Base-by-base conservation (phyloP, 2,113 vertebrate species). In the Vombatus ursinus region DNA sequence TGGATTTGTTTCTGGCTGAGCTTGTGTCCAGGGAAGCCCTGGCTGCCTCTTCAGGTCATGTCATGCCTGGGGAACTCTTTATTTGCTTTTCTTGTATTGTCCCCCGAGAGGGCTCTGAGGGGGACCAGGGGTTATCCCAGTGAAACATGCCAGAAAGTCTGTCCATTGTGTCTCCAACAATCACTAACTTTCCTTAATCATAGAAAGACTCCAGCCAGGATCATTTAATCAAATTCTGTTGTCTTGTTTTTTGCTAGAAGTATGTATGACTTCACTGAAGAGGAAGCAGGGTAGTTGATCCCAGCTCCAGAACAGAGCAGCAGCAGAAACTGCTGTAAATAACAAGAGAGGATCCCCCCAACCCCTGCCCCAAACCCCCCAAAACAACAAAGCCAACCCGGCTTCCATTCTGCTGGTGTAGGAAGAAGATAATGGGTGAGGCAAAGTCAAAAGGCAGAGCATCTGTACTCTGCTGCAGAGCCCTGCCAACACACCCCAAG, bases 51-150 rank as follows among this genome's bases (percentile, higher is more conserved):
- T 2, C 37, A 61, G 77, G 52, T 5, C 24, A 24, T 19, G 0
- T 0, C 19, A 14, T 50, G 68, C 89, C 61, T 48, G 91, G 49
- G 23, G 47, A 47, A 28, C 24, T 44, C 49, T 90, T 14, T 16
- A n/a, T 8, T n/a, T 12, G 0, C 0, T 23, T 10, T 31, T 61
- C 49, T 53, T 23, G 37, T 50, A 3, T 37, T 1, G 9, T 47
- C 2, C 0, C 10, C n/a, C 0, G 0, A 48, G 91, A 89, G 50
- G 93, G 31, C 8, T 37, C 9, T 44, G 28, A 3, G 2, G 8
- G 8, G 23, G 22, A 12, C 2, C 1, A 0, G 5, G 31, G 84
- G 3, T 52, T 9, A 50, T 89, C 90, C 37, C 0, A 31, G 52
- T 54, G 28, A 49, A 16, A 0, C n/a, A 90, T 90, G 90, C 90